Evolutionary conservation across 2,797 vertebrate species (phyloP), one percentile per base, ranked within the genome.

Genomic region (Micromesistius poutassou): DNA sequence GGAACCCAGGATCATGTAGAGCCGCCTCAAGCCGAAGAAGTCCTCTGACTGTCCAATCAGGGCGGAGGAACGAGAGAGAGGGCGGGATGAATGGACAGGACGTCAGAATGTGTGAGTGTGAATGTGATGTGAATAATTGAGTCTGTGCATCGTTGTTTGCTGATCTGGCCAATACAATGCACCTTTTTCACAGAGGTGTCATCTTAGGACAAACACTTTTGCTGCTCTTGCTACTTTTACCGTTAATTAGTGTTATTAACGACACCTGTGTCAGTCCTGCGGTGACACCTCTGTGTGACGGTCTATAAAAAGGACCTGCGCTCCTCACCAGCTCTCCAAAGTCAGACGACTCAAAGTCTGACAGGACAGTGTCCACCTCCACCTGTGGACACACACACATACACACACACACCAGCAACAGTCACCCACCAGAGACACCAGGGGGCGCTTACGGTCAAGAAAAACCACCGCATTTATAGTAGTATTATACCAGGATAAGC

Each of bases 271-370:
- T 19, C 6, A 5, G 14, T 50, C 46, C 46, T 50, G n/a, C 22
- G 19, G n/a, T 7, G 50, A 50, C 46, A 22, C 46, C 46, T 50
- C 19, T 19, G 46, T 50, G 50, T n/a, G 22, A 8, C 4, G 50
- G 22, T n/a, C 50, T 28, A 66, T 28, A 66, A 10, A 28, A 40
- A 40, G 12, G 62, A 22, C 22, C n/a, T 25, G 25, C 10, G 62
- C 10, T 25, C 8, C 91, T 94, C 90, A 99, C 98, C 96, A 98
- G 94, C 89, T 99, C 97, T 88, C 94, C 96, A 93, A 99, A 99
- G 88, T 99, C 97, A 74, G 96, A 96, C 0, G 98, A 96, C 88
- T 99, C 98, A 81, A 99, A 94, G 86, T 97, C 96, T 82, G 96
- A 97, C 42, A 99, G 88, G 33, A 95, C 93, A 0, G 95, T 95